phyloP scores from a whole-genome alignment of 2,113 vertebrate species.

The Psammodynastes pulverulentus region DNA sequence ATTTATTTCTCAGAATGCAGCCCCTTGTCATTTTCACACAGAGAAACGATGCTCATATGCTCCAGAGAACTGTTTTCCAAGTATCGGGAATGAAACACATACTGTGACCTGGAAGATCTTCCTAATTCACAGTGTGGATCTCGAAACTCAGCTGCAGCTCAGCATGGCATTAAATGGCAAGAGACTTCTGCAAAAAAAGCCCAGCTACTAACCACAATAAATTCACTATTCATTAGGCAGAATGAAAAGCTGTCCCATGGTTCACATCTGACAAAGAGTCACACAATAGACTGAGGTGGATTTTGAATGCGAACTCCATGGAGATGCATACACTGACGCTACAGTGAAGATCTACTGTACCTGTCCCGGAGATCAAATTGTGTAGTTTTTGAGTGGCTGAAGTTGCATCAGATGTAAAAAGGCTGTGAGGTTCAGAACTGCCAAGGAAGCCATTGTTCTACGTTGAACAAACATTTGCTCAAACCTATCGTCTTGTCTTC shows the following conservation, averaged over 20 bases:
- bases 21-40: not conserved
- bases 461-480: not conserved
- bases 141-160: not conserved
- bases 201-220: not conserved
- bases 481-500: not conserved
- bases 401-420: not conserved
- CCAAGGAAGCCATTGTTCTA: not conserved
- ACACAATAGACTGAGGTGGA: not conserved
- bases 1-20: not conserved
- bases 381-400: not conserved
- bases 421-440: too few relatives aligned
- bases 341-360: not conserved
- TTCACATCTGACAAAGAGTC: not conserved
- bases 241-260: not conserved
- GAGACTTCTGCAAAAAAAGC: not conserved
- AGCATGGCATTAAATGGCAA: not conserved
- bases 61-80: not conserved
- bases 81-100: not conserved
- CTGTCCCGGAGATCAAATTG: not conserved
- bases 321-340: not conserved
- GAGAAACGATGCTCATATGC: not conserved
- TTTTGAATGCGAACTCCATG: not conserved
- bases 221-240: not conserved
- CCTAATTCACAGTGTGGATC: not conserved
- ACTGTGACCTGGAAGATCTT: not conserved